phyloP scores from a whole-genome alignment of 2,113 vertebrate species.

The Origma solitaria region DNA sequence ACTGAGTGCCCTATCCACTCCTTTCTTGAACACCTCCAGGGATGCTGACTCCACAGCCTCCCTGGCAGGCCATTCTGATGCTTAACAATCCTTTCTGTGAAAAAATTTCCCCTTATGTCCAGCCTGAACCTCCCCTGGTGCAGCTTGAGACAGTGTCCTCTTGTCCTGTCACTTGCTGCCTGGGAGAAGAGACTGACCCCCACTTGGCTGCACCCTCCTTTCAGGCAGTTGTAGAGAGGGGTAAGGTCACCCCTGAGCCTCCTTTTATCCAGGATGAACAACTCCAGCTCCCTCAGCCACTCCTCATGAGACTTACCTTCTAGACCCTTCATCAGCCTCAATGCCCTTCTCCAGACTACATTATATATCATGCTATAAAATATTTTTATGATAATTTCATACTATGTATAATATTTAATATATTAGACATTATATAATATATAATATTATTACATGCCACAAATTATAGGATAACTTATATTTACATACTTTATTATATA shows the following conservation, averaged over 20 bases:
- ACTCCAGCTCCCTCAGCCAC: accelerated
- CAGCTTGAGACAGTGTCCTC: not conserved
- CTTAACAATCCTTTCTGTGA: not conserved
- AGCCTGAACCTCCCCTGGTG: not conserved
- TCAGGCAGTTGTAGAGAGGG: not conserved
- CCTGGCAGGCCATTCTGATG: not conserved
- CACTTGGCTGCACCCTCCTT: no score
- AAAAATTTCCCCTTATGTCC: not conserved
- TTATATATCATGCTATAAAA: not conserved
- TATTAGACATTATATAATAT: not conserved
- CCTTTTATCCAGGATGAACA: not conserved
- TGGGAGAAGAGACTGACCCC: not conserved
- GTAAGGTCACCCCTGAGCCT: not conserved
- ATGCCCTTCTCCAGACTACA: no score
- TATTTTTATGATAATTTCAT: no score
- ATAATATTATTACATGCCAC: no score
- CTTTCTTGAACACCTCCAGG: not conserved
- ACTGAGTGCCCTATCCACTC: not conserved
- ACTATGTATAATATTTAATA: not conserved
- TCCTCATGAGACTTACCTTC: not conserved
- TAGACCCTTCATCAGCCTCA: not conserved
- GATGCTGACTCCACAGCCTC: no score
- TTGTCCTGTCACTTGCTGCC: accelerated
- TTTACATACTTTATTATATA: not conserved
- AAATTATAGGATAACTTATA: no score